These are phyloP conservation scores for Smithornis capensis DNA, from an alignment of 2,113 vertebrate species.

Conservation along the genomic window DNA sequence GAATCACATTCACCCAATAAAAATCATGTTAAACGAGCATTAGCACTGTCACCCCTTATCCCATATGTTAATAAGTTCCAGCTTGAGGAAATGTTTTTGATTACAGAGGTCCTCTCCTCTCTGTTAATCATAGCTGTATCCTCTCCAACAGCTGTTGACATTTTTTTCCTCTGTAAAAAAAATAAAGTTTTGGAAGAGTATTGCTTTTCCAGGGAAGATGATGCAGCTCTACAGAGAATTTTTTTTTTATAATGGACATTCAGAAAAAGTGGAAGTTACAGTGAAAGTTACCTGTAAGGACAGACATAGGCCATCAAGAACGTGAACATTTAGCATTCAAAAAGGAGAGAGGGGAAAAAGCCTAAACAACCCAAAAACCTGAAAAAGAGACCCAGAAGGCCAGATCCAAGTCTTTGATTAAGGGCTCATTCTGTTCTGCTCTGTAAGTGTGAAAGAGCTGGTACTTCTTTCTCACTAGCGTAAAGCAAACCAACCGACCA, in stretches of 20 bases:
- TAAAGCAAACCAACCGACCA: background rate
- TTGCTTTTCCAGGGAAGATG: background rate
- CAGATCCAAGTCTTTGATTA: background rate
- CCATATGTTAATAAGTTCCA: slow-evolving; percentile 38
- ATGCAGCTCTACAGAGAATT: background rate
- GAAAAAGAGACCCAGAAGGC: background rate
- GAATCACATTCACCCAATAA: slow-evolving; percentile 37
- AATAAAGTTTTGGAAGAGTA: background rate
- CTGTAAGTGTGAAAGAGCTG: background rate
- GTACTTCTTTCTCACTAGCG: background rate
- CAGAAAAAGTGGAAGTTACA: too few relatives aligned
- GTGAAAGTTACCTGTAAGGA: background rate
- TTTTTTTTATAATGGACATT: background rate
- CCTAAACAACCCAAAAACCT: background rate
- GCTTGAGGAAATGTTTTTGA: slow-evolving; percentile 57
- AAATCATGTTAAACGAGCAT: slow-evolving; percentile 38
- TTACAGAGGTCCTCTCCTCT: slow-evolving; percentile 45
- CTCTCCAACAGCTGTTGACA: slow-evolving; percentile 50
- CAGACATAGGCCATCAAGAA: background rate
- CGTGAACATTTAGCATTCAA: background rate
- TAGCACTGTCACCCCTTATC: slow-evolving; percentile 46
- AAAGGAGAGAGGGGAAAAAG: background rate
- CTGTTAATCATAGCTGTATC: slow-evolving; percentile 47
- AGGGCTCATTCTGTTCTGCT: background rate
- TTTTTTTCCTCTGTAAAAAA: background rate